These are phyloP conservation scores for Gouania willdenowi DNA, from an alignment of 2,797 vertebrate species.

Conservation along the genomic window DNA sequence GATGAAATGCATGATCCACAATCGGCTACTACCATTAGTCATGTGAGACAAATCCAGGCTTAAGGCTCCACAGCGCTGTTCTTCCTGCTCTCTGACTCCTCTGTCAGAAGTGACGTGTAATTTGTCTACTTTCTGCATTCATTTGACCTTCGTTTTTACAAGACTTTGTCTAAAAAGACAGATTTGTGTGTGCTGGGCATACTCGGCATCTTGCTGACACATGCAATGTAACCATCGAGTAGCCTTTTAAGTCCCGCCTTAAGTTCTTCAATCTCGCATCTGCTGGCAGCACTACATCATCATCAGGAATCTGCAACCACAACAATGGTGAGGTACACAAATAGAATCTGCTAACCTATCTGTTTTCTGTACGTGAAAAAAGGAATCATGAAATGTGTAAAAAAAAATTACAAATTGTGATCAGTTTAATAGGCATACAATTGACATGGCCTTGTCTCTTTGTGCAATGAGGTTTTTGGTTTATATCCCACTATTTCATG, in stretches of 20 bases:
- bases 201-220: conserved; percentile 54
- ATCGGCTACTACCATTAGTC: conserved; percentile 46
- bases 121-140: conserved; percentile 57
- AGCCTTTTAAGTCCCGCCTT: conserved; percentile 29
- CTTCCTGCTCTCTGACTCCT: conserved; percentile 21
- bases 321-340: conserved; percentile 34
- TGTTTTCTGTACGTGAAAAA: conserved; percentile 22
- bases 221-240: conserved; percentile 27
- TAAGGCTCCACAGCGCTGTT: conserved; percentile 22
- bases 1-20: conserved; percentile 57
- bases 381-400: conserved; percentile 34
- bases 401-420: conserved; percentile 30
- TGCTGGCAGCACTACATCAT: conserved; percentile 47
- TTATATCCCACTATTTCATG: conserved; percentile 57
- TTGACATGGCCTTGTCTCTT: too few species aligned
- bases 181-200: conserved; percentile 41
- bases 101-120: conserved; percentile 49
- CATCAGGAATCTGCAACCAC: conserved; percentile 33
- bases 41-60: conserved; percentile 53
- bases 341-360: conserved; percentile 57
- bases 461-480: conserved; percentile 66
- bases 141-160: conserved; percentile 57
- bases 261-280: conserved; percentile 37
- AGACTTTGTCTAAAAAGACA: conserved; percentile 36
- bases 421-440: conserved; percentile 69